Percentiles rank a stretch among this genome's conserved stretches.
These are phyloP conservation scores for Helicolenus hilgendorfi DNA, from an alignment of 2,797 vertebrate species.

Conservation along the genomic window DNA sequence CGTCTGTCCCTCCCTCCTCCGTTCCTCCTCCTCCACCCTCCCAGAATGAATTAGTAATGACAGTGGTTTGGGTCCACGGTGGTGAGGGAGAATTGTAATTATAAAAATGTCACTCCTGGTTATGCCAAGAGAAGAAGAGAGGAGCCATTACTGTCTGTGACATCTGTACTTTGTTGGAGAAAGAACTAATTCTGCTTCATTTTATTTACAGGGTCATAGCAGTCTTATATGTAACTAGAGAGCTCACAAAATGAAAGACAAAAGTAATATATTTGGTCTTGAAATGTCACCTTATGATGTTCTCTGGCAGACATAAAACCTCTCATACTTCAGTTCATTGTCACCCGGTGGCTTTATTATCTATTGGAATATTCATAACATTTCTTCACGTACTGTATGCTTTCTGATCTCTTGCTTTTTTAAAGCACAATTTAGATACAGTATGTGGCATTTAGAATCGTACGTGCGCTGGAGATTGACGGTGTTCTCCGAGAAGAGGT, in stretches of 20 bases:
- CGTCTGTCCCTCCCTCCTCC: not conserved
- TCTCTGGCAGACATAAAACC: not conserved
- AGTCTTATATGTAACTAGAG: not conserved
- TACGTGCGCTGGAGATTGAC: not conserved
- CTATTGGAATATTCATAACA: not conserved
- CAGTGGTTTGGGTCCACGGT: constrained; percentile 69
- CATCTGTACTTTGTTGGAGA: constrained; percentile 43
- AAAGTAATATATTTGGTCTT: not conserved
- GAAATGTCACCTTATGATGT: constrained; percentile 16
- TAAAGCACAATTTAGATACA: not conserved
- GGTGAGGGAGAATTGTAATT: constrained; percentile 80
- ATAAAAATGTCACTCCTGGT: constrained; percentile 85
- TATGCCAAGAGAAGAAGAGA: constrained; percentile 63
- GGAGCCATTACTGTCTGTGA: constrained; percentile 49
- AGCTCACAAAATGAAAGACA: not conserved
- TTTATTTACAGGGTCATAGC: constrained; percentile 39
- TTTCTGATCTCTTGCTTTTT: not conserved
- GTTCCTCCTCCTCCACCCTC: not conserved
- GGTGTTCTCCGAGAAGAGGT: not conserved
- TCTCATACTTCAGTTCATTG: not conserved
- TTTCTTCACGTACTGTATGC: not conserved
- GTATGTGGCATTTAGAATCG: not conserved
- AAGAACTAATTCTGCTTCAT: constrained; percentile 19
- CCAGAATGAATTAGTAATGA: constrained; percentile 80
- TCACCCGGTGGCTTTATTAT: not conserved